Evolutionary conservation across 2,113 vertebrate species (phyloP).

Genomic region (Equus quagga): DNA sequence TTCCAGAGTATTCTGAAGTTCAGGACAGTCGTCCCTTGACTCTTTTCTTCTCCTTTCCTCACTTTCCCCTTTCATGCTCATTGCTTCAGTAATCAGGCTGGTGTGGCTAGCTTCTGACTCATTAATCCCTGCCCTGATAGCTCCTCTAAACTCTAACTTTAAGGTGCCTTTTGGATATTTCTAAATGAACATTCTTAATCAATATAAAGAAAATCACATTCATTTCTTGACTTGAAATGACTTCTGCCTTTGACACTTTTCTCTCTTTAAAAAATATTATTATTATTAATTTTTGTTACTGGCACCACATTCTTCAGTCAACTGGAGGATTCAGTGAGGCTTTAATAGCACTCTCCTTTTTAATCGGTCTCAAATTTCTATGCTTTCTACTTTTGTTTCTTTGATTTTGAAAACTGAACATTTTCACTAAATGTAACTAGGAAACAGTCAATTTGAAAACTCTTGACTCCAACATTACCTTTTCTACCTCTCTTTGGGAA

Average conservation of each 20-base stretch:
- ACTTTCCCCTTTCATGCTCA: not conserved
- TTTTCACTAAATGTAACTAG: not conserved
- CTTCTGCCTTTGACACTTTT: not conserved
- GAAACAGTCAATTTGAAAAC: not conserved
- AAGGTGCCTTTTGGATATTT: not conserved
- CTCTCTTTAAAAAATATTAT: not conserved
- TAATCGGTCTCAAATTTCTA: not conserved
- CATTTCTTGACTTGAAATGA: not conserved
- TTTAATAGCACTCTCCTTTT: not conserved
- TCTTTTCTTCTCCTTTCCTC: not conserved
- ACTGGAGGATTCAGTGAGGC: not conserved
- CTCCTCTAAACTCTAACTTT: not conserved
- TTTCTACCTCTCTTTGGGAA: not conserved
- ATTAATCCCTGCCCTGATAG: not conserved
- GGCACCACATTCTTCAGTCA: not conserved
- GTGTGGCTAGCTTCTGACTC: not conserved
- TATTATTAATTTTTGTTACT: not conserved
- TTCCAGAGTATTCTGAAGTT: not conserved
- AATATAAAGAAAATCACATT: not conserved
- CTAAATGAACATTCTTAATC: not conserved
- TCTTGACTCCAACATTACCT: not conserved
- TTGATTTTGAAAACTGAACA: slow-evolving; percentile 23
- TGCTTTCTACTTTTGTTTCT: not conserved
- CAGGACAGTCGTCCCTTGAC: not conserved
- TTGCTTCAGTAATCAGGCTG: not conserved